These are phyloP conservation scores for Bellardia pandia DNA, from an alignment of 2,888 invertebrate genomes.

Conservation along the genomic window DNA sequence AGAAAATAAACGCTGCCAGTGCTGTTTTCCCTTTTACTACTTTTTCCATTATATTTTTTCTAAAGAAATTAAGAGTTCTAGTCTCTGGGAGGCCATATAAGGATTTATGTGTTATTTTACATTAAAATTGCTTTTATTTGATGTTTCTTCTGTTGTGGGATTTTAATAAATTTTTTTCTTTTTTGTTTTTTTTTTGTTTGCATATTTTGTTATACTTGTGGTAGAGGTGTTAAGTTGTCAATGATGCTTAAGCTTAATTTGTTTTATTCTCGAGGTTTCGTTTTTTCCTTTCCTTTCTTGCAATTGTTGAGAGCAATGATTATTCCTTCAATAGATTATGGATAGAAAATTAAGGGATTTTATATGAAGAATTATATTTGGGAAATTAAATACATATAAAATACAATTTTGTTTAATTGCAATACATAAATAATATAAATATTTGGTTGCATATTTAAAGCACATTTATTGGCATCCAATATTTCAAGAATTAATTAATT, in stretches of 20 bases:
- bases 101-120: slow-evolving; percentile 68
- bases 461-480: no score
- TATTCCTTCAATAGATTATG: slow-evolving; percentile 46
- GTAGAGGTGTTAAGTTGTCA: slow-evolving; percentile 72
- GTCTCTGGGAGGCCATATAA: slow-evolving; percentile 26
- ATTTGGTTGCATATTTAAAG: no score
- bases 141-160: slow-evolving; percentile 32
- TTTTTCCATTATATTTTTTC: slow-evolving; percentile 5
- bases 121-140: slow-evolving; percentile 59
- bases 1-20: neutral
- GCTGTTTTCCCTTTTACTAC: slow-evolving; percentile 13
- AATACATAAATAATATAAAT: no score
- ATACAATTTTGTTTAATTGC: no score
- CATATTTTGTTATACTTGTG: slow-evolving; percentile 31
- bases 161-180: slow-evolving; percentile 38
- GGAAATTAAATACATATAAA: neutral
- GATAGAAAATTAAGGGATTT: slow-evolving; percentile 21
- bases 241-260: slow-evolving; percentile 66
- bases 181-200: neutral
- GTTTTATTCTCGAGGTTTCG: slow-evolving; percentile 26
- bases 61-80: slow-evolving; percentile 3
- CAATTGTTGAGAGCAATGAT: slow-evolving; percentile 36
- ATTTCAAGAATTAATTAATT: no score
- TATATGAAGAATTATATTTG: slow-evolving; percentile 2
- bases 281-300: slow-evolving; percentile 9